phyloP scores from a whole-genome alignment of 2,113 vertebrate species.

The Pitta sordida region DNA sequence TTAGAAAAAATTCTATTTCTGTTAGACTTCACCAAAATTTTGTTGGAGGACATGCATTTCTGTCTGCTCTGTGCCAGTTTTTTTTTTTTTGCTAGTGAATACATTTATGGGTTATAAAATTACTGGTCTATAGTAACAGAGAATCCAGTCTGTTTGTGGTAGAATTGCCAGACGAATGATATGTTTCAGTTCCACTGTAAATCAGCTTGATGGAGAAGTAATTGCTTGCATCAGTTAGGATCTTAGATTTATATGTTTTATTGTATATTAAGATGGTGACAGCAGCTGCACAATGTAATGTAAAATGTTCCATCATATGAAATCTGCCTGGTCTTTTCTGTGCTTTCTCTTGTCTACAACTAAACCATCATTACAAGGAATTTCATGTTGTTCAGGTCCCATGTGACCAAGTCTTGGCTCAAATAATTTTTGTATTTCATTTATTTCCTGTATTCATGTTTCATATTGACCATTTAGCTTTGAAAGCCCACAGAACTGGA shows the following conservation, averaged over 20 bases:
- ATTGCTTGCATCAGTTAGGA: constrained; percentile 8
- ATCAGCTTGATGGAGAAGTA: constrained; percentile 15
- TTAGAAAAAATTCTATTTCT: neutral
- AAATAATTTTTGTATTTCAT: neutral
- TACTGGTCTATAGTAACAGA: neutral
- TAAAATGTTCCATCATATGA: neutral
- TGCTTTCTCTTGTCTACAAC: neutral
- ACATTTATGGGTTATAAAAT: neutral
- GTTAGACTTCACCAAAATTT: neutral
- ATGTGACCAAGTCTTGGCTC: neutral
- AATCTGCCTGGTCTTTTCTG: neutral
- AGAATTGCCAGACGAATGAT: neutral
- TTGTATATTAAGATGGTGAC: neutral
- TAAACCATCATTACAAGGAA: neutral
- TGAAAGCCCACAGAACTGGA: neutral
- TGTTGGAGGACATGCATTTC: neutral
- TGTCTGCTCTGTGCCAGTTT: neutral
- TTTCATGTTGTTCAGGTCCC: neutral
- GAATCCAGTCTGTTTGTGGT: neutral
- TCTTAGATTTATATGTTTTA: constrained; percentile 9
- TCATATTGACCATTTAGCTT: neutral
- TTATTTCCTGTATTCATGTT: neutral
- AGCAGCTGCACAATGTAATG: neutral
- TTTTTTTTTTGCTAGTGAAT: neutral
- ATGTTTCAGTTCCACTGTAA: constrained; percentile 33